Conservation (phyloP, 2,888 invertebrate genomes). For the Aromia moschata region DNA sequence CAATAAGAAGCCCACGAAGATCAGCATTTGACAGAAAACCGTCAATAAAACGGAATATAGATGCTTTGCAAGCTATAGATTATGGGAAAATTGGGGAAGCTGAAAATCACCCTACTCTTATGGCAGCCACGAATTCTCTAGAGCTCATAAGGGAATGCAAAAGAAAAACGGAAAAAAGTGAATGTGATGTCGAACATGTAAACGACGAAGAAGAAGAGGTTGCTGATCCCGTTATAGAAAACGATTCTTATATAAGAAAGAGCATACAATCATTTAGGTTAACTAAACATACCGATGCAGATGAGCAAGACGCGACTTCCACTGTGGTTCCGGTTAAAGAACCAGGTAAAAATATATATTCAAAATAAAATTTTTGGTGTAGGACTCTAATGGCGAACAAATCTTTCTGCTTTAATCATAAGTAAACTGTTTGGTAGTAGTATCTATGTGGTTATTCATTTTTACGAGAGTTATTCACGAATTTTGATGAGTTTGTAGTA, state of each 20-base stretch:
- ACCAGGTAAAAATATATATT: neutral
- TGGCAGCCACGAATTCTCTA: constrained; percentile 46
- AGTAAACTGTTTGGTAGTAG: too few relatives aligned
- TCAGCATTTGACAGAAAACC: constrained; percentile 2
- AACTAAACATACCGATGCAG: neutral
- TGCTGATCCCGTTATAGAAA: neutral
- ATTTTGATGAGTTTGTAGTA: too few relatives aligned
- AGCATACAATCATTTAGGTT: constrained; percentile 8
- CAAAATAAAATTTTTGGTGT: too few relatives aligned
- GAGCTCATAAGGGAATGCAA: constrained; percentile 37
- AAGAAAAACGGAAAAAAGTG: neutral
- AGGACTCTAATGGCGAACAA: too few relatives aligned
- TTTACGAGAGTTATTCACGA: too few relatives aligned
- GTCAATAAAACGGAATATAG: constrained; percentile 4
- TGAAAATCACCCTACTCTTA: constrained; percentile 36
- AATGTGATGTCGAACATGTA: neutral
- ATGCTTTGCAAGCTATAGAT: constrained; percentile 18
- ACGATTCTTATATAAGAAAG: neutral
- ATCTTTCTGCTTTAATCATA: too few relatives aligned
- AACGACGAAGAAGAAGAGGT: neutral
- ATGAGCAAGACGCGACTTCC: neutral
- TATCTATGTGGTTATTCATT: too few relatives aligned
- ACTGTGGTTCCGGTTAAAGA: neutral
- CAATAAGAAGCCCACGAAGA: neutral
- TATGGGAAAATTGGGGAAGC: constrained; percentile 36